Base-by-base conservation (phyloP, 2,113 vertebrate genomes). In the Leucopsar rothschildi region DNA sequence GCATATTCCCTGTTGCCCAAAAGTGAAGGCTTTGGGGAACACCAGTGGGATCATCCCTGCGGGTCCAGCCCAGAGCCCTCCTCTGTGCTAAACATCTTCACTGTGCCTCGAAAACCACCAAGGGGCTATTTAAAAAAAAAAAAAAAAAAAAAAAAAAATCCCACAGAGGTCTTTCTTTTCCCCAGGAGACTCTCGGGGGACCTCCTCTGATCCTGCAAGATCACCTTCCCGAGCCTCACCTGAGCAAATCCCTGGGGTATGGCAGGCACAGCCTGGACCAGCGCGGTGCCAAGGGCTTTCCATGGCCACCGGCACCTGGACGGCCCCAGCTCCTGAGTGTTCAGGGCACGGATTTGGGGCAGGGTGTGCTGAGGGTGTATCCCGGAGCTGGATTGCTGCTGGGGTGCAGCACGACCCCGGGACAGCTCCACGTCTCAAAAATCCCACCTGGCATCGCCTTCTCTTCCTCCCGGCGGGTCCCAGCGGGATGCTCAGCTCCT, bases 391-490 rank as follows among this genome's bases (percentile, higher is more conserved):
- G 4, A 42, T 59, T 25, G 39, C 47, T 75, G 56, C 75, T 27
- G 68, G 39, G 22, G 6, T 15, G 33, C 35, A 29, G 20, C 5
- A 0, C 5, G 0, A 1, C 13, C 45, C 50, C 23, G 4, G 35
- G 10, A 25, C 2, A 5, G 20, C 73, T 52, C 61, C 61, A 1
- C 47, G 10, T 9, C 65, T 24, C 40, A 3, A 5, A 25, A 47
- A 61, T 47, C 69, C 12, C 12, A 0, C 20, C 60, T 15, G 4
- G 10, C 15, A 11, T 14, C 6, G 0, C 59, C 45, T 27, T 28
- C n/a, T 50, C 1, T 5, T 20, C 33, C 31, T 39, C 11, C 45
- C 0, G 0, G 33, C 12, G 11, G 10, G 15, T 44, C 2, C 2
- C 69, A 45, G 77, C 0, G 1, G 45, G 69, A 39, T 53, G 37